Evolutionary conservation across 2,888 invertebrate species (phyloP), one percentile per base, ranked within the genome.

Genomic region (Protonemura montana): DNA sequence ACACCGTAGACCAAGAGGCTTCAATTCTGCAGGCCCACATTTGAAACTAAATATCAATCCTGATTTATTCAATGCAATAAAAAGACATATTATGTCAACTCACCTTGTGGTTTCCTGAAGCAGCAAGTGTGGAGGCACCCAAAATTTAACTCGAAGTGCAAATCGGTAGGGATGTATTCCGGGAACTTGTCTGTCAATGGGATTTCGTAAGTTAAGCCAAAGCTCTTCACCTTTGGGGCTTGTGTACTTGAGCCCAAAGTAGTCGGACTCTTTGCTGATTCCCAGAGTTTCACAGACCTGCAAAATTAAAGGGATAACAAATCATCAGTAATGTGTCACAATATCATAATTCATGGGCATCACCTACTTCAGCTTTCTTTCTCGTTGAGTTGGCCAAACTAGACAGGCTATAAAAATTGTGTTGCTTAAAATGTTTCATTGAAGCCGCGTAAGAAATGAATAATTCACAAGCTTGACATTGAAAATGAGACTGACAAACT

Each of bases 181-280:
- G 86, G 94, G 93, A 87, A 95, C 94, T 90, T 96, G 96, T 87
- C 95, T 93, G 90, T 95, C 95, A 88, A 97, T 94, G 84, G 95
- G 95, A 92, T 98, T 98, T 88, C 97, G 93, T 89, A 97, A 92
- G 91, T 98, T 98, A 88, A 97, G 92, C 98, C 97, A 98, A 85
- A 97, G 93, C 88, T 95, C 95, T 88, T 96, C 96, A 42, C 96
- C 95, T 87, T 94, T 93, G 80, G 93, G 93, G 88, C 93, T 93
- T 87, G 93, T 91, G 90, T 94, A 94, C 90, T 97, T 96, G 87
- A 98, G 93, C 0, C 98, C 98, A 91, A 98, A 97, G 92, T 97
- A 98, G 91, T 98, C 97, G 88, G 95, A 95, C 92, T 97, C 97
- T 88, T 96, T 96, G 89, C 96, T 95, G 89, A 97, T 96, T 88